These are phyloP conservation scores for Psophia crepitans DNA, from an alignment of 2,113 vertebrate genomes.

Conservation along the genomic window DNA sequence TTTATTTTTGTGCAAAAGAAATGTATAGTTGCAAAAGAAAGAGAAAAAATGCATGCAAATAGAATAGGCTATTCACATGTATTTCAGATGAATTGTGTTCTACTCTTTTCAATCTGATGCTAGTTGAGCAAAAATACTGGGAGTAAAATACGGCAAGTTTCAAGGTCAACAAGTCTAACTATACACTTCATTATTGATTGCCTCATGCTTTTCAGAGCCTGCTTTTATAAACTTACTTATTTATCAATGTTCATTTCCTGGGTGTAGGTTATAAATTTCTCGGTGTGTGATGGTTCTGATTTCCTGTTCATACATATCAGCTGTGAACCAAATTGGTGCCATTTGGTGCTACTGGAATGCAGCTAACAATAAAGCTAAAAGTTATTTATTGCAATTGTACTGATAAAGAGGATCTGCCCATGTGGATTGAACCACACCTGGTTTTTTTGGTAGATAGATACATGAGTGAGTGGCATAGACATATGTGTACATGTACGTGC, in stretches of 20 bases:
- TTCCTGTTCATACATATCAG: background rate
- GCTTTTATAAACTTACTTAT: background rate
- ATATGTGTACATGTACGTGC: background rate
- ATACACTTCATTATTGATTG: background rate
- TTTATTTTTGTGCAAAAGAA: background rate
- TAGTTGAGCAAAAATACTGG: background rate
- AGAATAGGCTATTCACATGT: background rate
- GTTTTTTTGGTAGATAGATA: background rate
- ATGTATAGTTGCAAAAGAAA: background rate
- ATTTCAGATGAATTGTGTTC: background rate
- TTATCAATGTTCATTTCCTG: background rate
- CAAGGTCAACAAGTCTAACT: background rate
- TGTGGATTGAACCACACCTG: background rate
- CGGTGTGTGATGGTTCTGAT: background rate
- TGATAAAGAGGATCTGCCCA: background rate
- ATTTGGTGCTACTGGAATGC: background rate
- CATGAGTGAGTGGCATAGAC: background rate
- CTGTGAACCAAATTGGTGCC: background rate
- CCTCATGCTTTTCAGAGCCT: background rate
- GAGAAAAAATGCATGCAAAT: background rate
- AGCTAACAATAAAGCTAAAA: background rate
- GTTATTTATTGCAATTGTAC: background rate
- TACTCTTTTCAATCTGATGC: background rate
- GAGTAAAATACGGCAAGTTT: background rate
- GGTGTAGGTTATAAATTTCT: background rate